Percentiles rank a stretch among this genome's conserved stretches.
Evolutionary conservation across 1,140 invertebrate species (phyloP).

Genomic region (Palaemon carinicauda): DNA sequence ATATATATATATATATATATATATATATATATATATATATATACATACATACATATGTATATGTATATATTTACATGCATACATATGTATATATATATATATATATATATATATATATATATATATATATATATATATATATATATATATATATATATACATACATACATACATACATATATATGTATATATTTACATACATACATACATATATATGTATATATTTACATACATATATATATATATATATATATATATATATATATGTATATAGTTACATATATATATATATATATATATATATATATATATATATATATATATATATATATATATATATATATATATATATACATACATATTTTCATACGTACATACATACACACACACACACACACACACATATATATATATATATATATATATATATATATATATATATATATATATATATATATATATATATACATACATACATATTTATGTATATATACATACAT

Average conservation of each 20-base stretch:
- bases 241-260: neutral
- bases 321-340: neutral
- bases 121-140: too few relatives aligned
- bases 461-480: too few relatives aligned
- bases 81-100: too few relatives aligned
- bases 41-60: neutral
- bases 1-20: neutral
- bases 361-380: too few relatives aligned
- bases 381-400: too few relatives aligned
- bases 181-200: neutral
- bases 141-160: too few relatives aligned
- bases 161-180: neutral
- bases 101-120: too few relatives aligned
- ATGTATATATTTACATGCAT: neutral
- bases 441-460: neutral
- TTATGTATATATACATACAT: too few relatives aligned
- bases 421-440: neutral
- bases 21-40: neutral
- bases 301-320: neutral
- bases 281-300: conserved; percentile 3
- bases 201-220: neutral
- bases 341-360: too few relatives aligned
- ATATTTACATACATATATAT: neutral
- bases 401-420: neutral
- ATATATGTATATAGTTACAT: neutral